Percentiles rank a stretch among this genome's conserved stretches.
Conservation (phyloP, 2,797 vertebrate species). For the Phalanger gymnotis region DNA sequence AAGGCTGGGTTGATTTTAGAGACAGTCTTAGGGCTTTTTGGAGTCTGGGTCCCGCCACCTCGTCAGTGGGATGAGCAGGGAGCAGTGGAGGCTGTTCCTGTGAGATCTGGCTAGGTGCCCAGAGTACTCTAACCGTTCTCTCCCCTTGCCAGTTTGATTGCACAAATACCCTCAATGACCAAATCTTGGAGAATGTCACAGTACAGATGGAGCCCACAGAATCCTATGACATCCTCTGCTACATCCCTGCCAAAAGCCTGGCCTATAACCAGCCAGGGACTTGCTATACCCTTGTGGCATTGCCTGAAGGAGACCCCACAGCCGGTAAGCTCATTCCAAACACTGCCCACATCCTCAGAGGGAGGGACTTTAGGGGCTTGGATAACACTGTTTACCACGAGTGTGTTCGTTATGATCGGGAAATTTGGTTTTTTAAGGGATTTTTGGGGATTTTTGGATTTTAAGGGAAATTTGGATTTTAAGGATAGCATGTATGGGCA, state of each 20-base stretch:
- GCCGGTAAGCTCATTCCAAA: slow-evolving; percentile 81
- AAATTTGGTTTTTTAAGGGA: not conserved
- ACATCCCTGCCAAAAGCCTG: slow-evolving; percentile 84
- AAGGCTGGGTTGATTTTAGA: no score
- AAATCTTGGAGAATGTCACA: slow-evolving; percentile 87
- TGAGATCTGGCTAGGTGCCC: no score
- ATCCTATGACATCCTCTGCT: slow-evolving; percentile 87
- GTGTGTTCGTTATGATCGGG: not conserved
- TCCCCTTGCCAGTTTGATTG: slow-evolving; percentile 86
- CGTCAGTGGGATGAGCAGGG: not conserved
- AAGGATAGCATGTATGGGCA: not conserved
- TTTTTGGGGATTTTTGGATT: no score
- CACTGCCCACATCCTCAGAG: not conserved
- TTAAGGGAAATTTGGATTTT: not conserved
- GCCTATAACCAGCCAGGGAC: slow-evolving; percentile 88
- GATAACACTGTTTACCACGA: not conserved
- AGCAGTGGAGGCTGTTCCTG: not conserved
- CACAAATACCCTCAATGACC: slow-evolving; percentile 88
- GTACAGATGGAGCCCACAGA: slow-evolving; percentile 90
- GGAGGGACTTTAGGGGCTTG: not conserved
- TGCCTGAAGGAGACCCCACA: slow-evolving; percentile 87
- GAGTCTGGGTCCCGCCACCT: no score
- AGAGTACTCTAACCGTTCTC: not conserved
- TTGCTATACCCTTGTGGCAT: slow-evolving; percentile 87
- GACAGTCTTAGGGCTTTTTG: no score